phyloP scores from a whole-genome alignment of 2,797 vertebrate species.

The Coendou prehensilis region DNA sequence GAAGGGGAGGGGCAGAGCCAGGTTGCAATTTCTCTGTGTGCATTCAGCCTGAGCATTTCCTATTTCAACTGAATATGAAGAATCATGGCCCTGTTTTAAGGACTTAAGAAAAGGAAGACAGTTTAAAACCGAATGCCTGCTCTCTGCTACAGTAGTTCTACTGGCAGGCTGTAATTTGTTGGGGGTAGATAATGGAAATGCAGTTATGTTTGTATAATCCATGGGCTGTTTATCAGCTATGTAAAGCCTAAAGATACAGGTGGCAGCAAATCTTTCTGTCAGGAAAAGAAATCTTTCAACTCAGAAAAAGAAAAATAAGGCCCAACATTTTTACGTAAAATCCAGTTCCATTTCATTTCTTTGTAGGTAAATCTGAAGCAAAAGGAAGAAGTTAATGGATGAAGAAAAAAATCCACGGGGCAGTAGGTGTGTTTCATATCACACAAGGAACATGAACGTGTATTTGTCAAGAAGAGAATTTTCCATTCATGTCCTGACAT shows the following conservation, averaged over 20 bases:
- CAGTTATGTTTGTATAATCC: conserved; percentile 85
- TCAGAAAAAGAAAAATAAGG: conserved; percentile 55
- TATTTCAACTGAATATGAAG: conserved; percentile 82
- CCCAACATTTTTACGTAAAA: conserved; percentile 71
- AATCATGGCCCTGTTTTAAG: conserved; percentile 83
- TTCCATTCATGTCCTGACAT: conserved; percentile 79
- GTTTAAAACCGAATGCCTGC: conserved; percentile 84
- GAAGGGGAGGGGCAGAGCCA: neutral
- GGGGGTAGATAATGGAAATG: conserved; percentile 78
- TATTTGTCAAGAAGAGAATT: conserved; percentile 79
- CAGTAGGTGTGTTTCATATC: conserved; percentile 74
- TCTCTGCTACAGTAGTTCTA: conserved; percentile 79
- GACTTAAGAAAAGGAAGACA: conserved; percentile 78
- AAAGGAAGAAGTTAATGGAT: conserved; percentile 73
- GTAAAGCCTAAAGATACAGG: conserved; percentile 63
- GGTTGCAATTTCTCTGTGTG: conserved; percentile 78
- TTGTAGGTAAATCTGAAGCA: conserved; percentile 50
- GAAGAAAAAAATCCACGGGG: conserved; percentile 63
- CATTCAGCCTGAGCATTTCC: conserved; percentile 82
- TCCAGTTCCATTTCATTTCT: conserved; percentile 73
- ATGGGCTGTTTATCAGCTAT: conserved; percentile 79
- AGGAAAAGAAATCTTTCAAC: conserved; percentile 61
- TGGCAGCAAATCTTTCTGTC: conserved; percentile 60
- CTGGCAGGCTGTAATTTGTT: conserved; percentile 85
- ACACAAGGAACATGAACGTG: conserved; percentile 62